phyloP scores from a whole-genome alignment of 1,140 invertebrate genomes.

The Papilio xuthus region DNA sequence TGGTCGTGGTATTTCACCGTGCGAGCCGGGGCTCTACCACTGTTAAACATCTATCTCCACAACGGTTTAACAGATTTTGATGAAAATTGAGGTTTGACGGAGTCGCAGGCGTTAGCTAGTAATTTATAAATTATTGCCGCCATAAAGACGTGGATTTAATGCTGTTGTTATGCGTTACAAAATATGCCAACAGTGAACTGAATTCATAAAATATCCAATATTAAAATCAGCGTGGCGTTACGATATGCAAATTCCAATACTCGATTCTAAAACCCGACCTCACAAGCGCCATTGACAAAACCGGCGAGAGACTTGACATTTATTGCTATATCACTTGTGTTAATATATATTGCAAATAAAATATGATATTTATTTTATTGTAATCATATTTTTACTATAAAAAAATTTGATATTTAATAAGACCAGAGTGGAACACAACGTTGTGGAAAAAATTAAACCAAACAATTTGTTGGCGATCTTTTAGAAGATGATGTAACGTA shows the following conservation, averaged over 20 bases:
- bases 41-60: too few species aligned
- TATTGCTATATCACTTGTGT: not conserved
- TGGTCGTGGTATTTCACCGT: too few species aligned
- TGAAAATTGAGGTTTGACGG: too few species aligned
- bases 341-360: not conserved
- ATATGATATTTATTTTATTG: not conserved
- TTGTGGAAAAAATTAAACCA: too few species aligned
- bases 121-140: not conserved
- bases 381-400: not conserved
- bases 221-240: slow-evolving; percentile 14
- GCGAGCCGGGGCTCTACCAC: too few species aligned
- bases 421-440: too few species aligned
- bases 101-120: too few species aligned
- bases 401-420: too few species aligned
- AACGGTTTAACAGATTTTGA: too few species aligned
- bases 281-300: slow-evolving; percentile 19
- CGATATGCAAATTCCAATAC: slow-evolving; percentile 1
- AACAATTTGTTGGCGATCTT: too few species aligned
- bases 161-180: not conserved
- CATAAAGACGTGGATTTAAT: not conserved
- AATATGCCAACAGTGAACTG: not conserved
- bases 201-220: slow-evolving; percentile 4
- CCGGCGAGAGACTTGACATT: slow-evolving; percentile 11
- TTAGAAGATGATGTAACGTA: too few species aligned
- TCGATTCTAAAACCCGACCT: slow-evolving; percentile 1